phyloP scores from a whole-genome alignment of 2,113 vertebrate genomes.

The Aegotheles bennettii region DNA sequence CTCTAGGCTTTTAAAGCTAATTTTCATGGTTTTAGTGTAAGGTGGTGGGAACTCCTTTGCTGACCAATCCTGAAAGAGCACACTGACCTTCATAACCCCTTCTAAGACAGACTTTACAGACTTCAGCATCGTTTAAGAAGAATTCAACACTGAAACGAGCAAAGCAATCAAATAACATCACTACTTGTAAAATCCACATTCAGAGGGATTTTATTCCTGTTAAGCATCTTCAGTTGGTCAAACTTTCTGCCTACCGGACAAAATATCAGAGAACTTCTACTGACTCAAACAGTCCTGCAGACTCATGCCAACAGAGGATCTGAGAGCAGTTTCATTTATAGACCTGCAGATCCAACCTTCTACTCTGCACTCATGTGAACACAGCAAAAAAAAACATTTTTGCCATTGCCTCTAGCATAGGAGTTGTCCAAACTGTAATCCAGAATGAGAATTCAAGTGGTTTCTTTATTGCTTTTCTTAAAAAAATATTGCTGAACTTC shows the following conservation, averaged over 20 bases:
- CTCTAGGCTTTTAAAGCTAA: neutral
- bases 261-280: neutral
- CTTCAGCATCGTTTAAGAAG: neutral
- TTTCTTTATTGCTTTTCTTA: neutral
- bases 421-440: slow-evolving; percentile 58
- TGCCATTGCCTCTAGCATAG: slow-evolving; percentile 47
- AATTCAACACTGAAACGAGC: neutral
- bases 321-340: neutral
- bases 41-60: neutral
- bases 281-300: neutral
- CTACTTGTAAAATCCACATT: neutral
- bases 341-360: neutral
- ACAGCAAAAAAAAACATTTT: neutral
- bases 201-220: neutral
- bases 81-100: neutral
- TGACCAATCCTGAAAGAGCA: neutral
- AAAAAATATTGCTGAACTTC: neutral
- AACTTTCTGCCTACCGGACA: neutral
- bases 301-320: neutral
- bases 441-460: neutral
- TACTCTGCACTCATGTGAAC: neutral
- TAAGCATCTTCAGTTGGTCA: neutral
- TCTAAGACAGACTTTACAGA: neutral
- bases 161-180: neutral
- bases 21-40: neutral